phyloP scores from a whole-genome alignment of 2,113 vertebrate species.

The Carlito syrichta region DNA sequence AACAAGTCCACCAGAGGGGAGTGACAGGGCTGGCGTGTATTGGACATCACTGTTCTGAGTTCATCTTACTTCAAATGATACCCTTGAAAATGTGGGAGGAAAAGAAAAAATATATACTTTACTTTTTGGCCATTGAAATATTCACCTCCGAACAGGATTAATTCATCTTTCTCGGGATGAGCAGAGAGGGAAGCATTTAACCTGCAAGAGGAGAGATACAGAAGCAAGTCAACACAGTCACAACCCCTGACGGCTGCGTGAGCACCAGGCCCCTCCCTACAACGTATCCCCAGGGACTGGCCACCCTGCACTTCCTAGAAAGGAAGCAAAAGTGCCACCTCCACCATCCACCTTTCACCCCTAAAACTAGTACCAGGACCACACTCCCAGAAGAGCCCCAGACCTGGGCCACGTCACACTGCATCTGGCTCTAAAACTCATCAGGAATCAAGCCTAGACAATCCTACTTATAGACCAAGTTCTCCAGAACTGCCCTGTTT shows the following conservation, averaged over 20 bases:
- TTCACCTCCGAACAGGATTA: slow-evolving; percentile 98
- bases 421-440: not conserved
- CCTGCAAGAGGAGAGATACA: slow-evolving; percentile 76
- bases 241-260: accelerated
- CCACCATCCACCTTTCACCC: too few relatives aligned
- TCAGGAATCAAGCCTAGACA: not conserved
- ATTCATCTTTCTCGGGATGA: slow-evolving; percentile 95
- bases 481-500: not conserved
- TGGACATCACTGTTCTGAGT: slow-evolving; percentile 52
- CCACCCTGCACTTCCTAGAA: not conserved
- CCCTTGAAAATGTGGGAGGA: slow-evolving; percentile 54
- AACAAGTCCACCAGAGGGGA: not conserved
- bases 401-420: not conserved
- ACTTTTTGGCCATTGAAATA: slow-evolving; percentile 99
- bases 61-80: slow-evolving; percentile 52
- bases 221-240: not conserved
- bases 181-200: slow-evolving; percentile 90
- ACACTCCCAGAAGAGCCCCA: not conserved
- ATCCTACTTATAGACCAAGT: not conserved
- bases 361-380: not conserved
- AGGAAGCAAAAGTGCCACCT: not conserved
- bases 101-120: slow-evolving; percentile 79
- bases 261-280: accelerated
- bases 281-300: accelerated
- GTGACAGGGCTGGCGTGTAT: slow-evolving; percentile 61